phyloP scores from a whole-genome alignment of 2,888 invertebrate genomes.

The Thysanoteuthis rhombus region DNA sequence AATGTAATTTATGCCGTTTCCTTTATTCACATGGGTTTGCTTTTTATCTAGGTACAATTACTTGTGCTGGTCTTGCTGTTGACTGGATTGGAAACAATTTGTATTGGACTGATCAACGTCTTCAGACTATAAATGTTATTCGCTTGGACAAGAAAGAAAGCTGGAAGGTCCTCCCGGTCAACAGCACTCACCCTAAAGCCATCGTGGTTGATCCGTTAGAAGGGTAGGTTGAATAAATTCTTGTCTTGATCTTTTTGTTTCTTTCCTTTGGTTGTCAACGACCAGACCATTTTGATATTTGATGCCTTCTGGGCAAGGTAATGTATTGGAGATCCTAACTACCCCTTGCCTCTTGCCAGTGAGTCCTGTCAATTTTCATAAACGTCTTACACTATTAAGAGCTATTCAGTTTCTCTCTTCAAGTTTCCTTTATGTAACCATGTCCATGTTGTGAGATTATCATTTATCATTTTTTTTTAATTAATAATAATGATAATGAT shows the following conservation, averaged over 20 bases:
- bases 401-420: too few relatives aligned
- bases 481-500: too few relatives aligned
- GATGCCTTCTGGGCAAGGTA: too few relatives aligned
- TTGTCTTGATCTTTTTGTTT: background rate
- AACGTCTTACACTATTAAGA: too few relatives aligned
- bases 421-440: too few relatives aligned
- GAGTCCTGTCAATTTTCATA: too few relatives aligned
- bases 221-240: conserved; percentile 38
- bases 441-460: too few relatives aligned
- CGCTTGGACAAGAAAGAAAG: conserved; percentile 82
- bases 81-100: conserved; percentile 92
- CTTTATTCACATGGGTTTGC: background rate
- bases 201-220: conserved; percentile 49
- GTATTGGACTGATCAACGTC: conserved; percentile 93
- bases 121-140: conserved; percentile 86
- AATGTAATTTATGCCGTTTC: background rate
- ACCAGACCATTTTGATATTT: too few relatives aligned
- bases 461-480: too few relatives aligned
- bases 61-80: conserved; percentile 89
- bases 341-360: too few relatives aligned
- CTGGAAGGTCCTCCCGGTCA: conserved; percentile 73
- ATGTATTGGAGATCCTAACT: too few relatives aligned
- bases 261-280: background rate
- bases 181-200: conserved; percentile 69
- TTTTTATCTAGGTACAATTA: conserved; percentile 72